Percentiles rank a stretch among this genome's conserved stretches.
Conservation (phyloP, 2,113 vertebrate genomes). For the Meles meles region DNA sequence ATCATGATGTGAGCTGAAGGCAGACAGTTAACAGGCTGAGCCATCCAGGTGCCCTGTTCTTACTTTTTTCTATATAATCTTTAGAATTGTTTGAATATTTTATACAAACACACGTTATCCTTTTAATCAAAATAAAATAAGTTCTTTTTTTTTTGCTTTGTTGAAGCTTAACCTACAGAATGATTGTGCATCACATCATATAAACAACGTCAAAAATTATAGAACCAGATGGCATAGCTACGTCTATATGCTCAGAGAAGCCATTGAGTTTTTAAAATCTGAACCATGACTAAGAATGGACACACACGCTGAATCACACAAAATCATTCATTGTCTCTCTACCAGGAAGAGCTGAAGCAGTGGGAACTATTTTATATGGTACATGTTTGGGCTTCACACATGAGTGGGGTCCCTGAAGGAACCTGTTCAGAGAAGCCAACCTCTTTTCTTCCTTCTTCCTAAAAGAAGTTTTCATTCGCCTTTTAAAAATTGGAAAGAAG, state of each 20-base stretch:
- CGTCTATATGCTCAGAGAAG: background rate
- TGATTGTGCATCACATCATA: background rate
- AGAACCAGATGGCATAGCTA: background rate
- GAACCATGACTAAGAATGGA: constrained; percentile 31
- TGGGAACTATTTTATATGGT: background rate
- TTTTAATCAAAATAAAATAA: constrained; percentile 11
- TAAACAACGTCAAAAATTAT: background rate
- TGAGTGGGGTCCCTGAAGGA: background rate
- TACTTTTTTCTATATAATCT: background rate
- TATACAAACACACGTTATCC: background rate
- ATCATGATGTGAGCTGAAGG: background rate
- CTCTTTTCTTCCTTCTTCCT: background rate
- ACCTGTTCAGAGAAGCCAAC: background rate
- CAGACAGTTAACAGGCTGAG: background rate
- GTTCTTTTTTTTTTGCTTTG: background rate
- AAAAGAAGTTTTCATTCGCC: background rate
- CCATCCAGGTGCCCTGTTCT: background rate
- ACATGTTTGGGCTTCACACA: background rate
- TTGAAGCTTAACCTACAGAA: background rate
- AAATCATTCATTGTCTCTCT: background rate
- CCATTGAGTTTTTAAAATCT: background rate
- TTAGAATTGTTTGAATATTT: constrained; percentile 18
- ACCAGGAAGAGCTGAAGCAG: background rate
- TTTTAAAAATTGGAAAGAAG: background rate
- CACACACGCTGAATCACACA: background rate